Evolutionary conservation across 1,140 invertebrate genomes (phyloP), one percentile per base, ranked within the genome.

Genomic region (Sogatella furcifera): DNA sequence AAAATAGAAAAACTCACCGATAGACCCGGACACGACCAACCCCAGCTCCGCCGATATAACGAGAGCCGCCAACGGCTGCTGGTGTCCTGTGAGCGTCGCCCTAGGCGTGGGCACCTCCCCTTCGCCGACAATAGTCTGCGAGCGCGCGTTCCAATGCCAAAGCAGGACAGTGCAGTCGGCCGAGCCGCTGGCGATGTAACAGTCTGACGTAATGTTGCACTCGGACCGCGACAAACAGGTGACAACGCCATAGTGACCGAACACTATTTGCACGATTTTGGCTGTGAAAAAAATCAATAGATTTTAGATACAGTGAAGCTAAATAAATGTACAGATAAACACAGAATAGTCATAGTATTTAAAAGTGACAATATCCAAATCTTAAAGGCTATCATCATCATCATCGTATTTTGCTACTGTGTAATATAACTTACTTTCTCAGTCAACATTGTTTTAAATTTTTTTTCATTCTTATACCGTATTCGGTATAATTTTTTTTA

Each of bases 121-220:
- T 73, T 99, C 96, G 5, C 96, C 96, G 41, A 98, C 91, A 67
- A 99, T 95, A 52, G 90, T 92, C 72, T 96, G 93, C 44, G 91
- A 92, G 52, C 95, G 81, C 0, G 94, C 93, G 70, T 91, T 98
- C 93, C 97, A 99, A 69, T 98, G 95, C 97, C 97, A 99, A 5
- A 99, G 76, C 49, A 98, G 79, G 8, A 99, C 92, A 0, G 96
- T 98, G 73, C 96, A 98, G 74, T 99, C 97, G 10, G 95, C 90
- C 41, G 92, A 95, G 28, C 96, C 97, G 2, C 95, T 97, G 0
- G 95, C 95, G 59, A 99, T 88, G 75, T 98, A 99, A 74, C 95
- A 99, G 76, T 99, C 96, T 4, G 95, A 95, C 28, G 93, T 97
- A 54, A 98, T 93, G 74, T 97, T 98, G 73, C 95, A 97, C 73